phyloP scores from a whole-genome alignment of 37 sponge, comb jelly and placozoan genomes.

The Dysidea cf. avara region DNA sequence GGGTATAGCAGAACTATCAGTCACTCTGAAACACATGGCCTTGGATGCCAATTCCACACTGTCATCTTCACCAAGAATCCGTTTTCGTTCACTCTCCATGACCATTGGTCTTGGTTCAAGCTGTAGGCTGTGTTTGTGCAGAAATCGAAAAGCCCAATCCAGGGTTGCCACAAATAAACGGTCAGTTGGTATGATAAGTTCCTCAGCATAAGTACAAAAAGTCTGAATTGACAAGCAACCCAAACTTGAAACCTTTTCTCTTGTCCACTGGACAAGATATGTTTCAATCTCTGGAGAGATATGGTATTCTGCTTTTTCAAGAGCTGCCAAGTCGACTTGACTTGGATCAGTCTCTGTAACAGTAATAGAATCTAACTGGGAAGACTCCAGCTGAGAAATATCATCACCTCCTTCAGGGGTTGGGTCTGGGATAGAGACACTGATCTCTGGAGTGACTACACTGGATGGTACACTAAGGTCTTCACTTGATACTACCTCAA shows the following conservation, averaged over 20 bases:
- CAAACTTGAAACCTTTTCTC: conserved; percentile 22
- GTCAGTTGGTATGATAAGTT: conserved; percentile 14
- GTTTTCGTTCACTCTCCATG: not conserved
- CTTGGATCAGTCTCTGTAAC: not conserved
- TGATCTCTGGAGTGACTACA: conserved; percentile 54
- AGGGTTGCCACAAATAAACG: conserved; percentile 62
- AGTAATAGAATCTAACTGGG: not conserved
- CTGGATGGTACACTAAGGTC: conserved; percentile 45
- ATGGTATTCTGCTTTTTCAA: not conserved
- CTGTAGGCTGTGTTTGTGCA: conserved; percentile 42
- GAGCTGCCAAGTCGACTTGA: not conserved
- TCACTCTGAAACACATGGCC: no score
- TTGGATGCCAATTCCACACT: no score
- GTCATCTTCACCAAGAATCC: no score
- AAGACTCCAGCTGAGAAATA: conserved; percentile 1
- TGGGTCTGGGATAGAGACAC: conserved; percentile 44
- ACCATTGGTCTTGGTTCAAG: conserved; percentile 70
- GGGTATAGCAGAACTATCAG: not conserved
- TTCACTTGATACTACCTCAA: conserved; percentile 3
- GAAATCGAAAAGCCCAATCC: conserved; percentile 73
- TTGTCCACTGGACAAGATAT: conserved; percentile 53
- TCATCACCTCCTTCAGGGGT: not conserved
- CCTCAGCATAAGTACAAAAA: conserved; percentile 48
- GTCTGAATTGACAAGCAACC: conserved; percentile 46
- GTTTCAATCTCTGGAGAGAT: conserved; percentile 37